These are phyloP conservation scores for Epicauta chinensis DNA, from an alignment of 1,140 invertebrate genomes.

Conservation along the genomic window DNA sequence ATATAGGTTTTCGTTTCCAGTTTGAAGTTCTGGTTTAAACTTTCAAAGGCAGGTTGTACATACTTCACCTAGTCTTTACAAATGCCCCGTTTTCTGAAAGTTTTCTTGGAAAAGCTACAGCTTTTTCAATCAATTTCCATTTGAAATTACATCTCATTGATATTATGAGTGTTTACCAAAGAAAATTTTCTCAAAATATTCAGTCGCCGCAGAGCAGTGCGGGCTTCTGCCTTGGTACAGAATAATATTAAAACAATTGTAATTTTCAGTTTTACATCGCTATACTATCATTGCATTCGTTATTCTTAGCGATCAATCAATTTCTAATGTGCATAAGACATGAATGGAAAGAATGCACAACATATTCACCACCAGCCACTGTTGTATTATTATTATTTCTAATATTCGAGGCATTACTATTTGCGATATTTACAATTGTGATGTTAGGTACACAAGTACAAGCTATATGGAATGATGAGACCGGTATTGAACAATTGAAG, in stretches of 20 bases:
- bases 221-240: no score
- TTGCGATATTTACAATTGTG: slow-evolving; percentile 96
- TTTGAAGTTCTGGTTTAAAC: no score
- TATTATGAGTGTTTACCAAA: no score
- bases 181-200: no score
- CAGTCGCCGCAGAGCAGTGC: no score
- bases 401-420: slow-evolving; percentile 93
- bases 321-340: slow-evolving; percentile 88
- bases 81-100: no score
- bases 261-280: slow-evolving; percentile 94
- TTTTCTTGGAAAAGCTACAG: no score
- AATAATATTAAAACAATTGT: slow-evolving; percentile 7
- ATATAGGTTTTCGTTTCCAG: no score
- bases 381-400: slow-evolving; percentile 93
- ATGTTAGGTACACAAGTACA: slow-evolving; percentile 98
- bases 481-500: slow-evolving; percentile 92
- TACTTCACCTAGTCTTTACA: no score
- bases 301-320: slow-evolving; percentile 88
- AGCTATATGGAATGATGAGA: slow-evolving; percentile 98
- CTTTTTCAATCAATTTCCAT: no score
- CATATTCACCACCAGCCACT: slow-evolving; percentile 90
- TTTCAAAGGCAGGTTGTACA: no score
- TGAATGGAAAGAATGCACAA: slow-evolving; percentile 93
- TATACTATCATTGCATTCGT: slow-evolving; percentile 87
- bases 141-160: no score